Percentiles rank a stretch among this genome's conserved stretches.
These are phyloP conservation scores for Caenorhabditis sp. DNA, from an alignment of 2,888 invertebrate genomes.

Conservation along the genomic window DNA sequence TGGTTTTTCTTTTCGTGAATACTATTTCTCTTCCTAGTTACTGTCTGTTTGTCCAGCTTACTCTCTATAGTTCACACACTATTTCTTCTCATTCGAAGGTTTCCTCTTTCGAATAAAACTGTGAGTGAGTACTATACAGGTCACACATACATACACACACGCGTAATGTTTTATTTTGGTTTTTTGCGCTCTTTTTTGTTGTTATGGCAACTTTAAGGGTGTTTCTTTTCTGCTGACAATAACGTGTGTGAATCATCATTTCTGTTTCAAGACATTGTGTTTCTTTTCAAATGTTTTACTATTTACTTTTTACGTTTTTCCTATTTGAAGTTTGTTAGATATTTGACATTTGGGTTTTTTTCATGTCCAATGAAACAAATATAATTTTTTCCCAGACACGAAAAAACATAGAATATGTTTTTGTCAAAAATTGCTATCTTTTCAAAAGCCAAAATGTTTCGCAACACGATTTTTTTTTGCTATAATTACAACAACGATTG, in stretches of 20 bases:
- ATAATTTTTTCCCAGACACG: too few species aligned
- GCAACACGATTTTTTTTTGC: too few species aligned
- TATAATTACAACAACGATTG: too few species aligned
- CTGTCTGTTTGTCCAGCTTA: not conserved
- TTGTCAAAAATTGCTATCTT: too few species aligned
- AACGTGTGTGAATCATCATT: not conserved
- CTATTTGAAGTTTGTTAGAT: not conserved
- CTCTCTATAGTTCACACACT: not conserved
- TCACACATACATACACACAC: not conserved
- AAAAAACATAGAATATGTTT: too few species aligned
- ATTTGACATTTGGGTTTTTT: not conserved
- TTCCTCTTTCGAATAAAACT: not conserved
- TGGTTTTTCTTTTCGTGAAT: not conserved
- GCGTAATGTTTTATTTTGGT: not conserved
- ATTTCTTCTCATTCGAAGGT: not conserved
- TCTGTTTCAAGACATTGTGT: not conserved
- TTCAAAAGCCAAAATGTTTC: too few species aligned
- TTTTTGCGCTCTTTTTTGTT: not conserved
- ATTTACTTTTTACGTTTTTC: not conserved
- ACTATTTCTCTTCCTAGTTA: too few species aligned
- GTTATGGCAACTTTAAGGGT: slow-evolving; percentile 1
- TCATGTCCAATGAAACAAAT: not conserved
- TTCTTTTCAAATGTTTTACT: not conserved
- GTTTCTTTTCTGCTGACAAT: not conserved
- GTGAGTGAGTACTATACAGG: not conserved